A percentile compares a stretch with the other conserved stretches of the same genome.
Evolutionary conservation across 2,888 invertebrate species (phyloP).

Genomic region (Camponotus fellah): DNA sequence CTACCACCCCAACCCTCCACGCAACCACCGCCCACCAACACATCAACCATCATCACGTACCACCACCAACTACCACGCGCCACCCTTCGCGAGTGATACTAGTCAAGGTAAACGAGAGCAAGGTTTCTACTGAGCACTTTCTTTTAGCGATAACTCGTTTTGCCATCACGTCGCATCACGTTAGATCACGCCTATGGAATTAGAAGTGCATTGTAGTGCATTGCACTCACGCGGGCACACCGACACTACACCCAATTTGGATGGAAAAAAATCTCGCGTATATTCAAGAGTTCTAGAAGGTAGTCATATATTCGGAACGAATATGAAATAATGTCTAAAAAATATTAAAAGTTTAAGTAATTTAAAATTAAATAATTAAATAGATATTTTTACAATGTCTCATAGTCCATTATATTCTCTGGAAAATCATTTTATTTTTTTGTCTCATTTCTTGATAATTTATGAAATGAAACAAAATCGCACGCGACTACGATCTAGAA

Average conservation of each 20-base stretch:
- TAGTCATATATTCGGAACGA: background rate
- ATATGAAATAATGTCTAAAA: conserved; percentile 7
- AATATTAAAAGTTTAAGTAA: background rate
- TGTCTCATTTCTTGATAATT: background rate
- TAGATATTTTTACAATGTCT: background rate
- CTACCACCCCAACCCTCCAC: conserved; percentile 78
- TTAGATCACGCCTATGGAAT: conserved; percentile 35
- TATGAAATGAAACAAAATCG: background rate
- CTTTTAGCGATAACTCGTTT: conserved; percentile 71
- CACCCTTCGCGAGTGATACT: conserved; percentile 78
- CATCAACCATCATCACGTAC: conserved; percentile 81
- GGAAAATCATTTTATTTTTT: background rate
- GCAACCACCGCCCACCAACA: conserved; percentile 78
- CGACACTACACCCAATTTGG: background rate
- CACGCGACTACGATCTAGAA: conserved; percentile 4
- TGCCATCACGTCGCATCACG: conserved; percentile 51
- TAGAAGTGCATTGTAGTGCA: conserved; percentile 36
- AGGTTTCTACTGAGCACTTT: conserved; percentile 68
- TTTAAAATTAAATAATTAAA: background rate
- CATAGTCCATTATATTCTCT: background rate
- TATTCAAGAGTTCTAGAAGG: conserved; percentile 27
- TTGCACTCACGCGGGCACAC: conserved; percentile 25
- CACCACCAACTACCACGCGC: conserved; percentile 79
- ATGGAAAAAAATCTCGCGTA: background rate
- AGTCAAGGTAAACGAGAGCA: conserved; percentile 82